Conservation (phyloP, 2,113 vertebrate species). For the Podarcis muralis region DNA sequence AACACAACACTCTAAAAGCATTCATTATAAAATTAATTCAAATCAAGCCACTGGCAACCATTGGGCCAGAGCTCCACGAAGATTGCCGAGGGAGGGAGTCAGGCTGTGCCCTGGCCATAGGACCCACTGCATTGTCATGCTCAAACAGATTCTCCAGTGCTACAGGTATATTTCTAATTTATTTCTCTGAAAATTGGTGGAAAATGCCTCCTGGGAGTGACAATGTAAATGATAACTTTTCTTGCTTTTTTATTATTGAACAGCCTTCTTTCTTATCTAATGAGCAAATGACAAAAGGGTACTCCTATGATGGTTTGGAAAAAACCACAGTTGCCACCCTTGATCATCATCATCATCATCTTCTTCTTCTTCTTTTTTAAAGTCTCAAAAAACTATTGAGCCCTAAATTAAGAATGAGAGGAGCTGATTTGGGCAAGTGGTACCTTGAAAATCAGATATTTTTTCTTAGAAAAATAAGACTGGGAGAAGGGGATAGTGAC, state of each 20-base stretch:
- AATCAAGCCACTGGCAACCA: no score
- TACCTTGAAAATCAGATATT: slow-evolving; percentile 15
- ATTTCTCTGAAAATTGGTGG: slow-evolving; percentile 30
- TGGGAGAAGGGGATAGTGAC: background rate
- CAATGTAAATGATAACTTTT: slow-evolving; percentile 23
- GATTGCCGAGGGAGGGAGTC: no score
- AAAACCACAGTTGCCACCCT: background rate
- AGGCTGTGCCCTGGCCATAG: no score
- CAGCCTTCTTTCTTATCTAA: slow-evolving; percentile 37
- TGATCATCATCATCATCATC: background rate
- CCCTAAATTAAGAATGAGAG: background rate
- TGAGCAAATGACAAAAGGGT: background rate
- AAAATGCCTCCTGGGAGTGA: slow-evolving; percentile 1
- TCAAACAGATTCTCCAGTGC: slow-evolving; percentile 19
- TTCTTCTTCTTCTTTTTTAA: no score
- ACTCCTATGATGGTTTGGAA: background rate
- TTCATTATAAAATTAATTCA: no score
- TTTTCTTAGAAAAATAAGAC: background rate
- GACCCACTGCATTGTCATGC: background rate
- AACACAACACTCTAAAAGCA: no score
- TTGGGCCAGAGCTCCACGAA: no score
- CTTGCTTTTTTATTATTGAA: slow-evolving; percentile 14
- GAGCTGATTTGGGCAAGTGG: background rate
- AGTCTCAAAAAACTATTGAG: background rate
- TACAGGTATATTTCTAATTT: slow-evolving; percentile 25